Percentiles rank a stretch among this genome's conserved stretches.
Evolutionary conservation across 1,140 invertebrate species (phyloP).

Genomic region (Laupala kohalensis): DNA sequence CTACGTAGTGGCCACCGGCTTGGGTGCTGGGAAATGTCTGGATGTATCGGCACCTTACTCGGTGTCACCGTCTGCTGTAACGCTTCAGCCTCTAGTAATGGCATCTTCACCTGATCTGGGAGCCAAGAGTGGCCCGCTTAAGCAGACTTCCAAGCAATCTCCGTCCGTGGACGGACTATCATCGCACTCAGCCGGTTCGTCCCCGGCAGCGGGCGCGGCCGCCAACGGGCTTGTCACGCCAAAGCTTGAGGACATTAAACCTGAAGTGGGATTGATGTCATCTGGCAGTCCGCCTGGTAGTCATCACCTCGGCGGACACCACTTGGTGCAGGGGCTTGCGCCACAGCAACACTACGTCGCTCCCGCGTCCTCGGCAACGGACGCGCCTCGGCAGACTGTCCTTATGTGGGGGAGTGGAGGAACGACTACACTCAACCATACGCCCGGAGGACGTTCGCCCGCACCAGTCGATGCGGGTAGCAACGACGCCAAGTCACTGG

Average conservation of each 20-base stretch:
- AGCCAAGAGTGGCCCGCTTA: constrained; percentile 20
- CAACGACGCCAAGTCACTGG: constrained; percentile 14
- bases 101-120: constrained; percentile 20
- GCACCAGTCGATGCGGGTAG: constrained; percentile 13
- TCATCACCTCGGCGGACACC: constrained; percentile 15
- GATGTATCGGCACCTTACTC: constrained; percentile 32
- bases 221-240: constrained; percentile 41
- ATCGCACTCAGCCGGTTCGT: constrained; percentile 38
- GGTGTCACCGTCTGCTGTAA: constrained; percentile 19
- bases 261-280: constrained; percentile 25
- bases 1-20: constrained; percentile 35
- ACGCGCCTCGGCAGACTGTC: constrained; percentile 63
- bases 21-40: constrained; percentile 23
- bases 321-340: not conserved
- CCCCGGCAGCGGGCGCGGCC: constrained; percentile 26
- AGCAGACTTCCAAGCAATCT: constrained; percentile 21
- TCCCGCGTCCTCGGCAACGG: constrained; percentile 19
- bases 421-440: constrained; percentile 31
- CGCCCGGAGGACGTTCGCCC: constrained; percentile 23
- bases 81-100: constrained; percentile 26
- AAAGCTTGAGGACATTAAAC: constrained; percentile 49
- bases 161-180: constrained; percentile 34
- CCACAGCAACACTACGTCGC: constrained; percentile 29
- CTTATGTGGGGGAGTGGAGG: constrained; percentile 65
- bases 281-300: constrained; percentile 21